Conservation (phyloP, 2,888 invertebrate species). For the Drosophila tripunctata region DNA sequence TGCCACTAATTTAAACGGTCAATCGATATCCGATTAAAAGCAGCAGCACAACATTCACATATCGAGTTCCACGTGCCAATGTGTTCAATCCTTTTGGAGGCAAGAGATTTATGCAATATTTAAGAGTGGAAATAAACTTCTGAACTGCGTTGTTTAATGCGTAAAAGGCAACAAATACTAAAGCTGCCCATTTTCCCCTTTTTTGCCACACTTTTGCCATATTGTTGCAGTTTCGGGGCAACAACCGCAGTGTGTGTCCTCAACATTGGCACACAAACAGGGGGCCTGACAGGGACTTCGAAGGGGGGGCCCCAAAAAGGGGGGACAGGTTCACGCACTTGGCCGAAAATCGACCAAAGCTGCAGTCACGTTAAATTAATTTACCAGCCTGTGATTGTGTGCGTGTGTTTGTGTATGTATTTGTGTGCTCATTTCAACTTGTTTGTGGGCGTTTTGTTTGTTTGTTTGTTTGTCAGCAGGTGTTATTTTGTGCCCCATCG, state of each 20-base stretch:
- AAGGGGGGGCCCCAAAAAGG: not conserved
- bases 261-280: constrained; percentile 55
- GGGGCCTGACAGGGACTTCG: not conserved
- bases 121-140: constrained; percentile 14
- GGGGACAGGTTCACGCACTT: constrained; percentile 47
- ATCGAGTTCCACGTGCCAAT: constrained; percentile 27
- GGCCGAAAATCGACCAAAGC: constrained; percentile 73
- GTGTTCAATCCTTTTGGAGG: constrained; percentile 23
- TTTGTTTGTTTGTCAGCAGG: constrained; percentile 77
- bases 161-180: constrained; percentile 54
- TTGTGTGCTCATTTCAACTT: constrained; percentile 66
- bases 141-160: constrained; percentile 60
- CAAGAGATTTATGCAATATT: constrained; percentile 57
- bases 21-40: constrained; percentile 45
- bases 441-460: constrained; percentile 75
- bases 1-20: not conserved
- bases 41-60: constrained; percentile 22
- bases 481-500: constrained; percentile 73
- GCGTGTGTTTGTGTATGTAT: constrained; percentile 19
- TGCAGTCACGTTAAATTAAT: constrained; percentile 80
- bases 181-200: not conserved
- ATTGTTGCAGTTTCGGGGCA: constrained; percentile 63
- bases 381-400: constrained; percentile 52
- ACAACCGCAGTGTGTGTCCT: constrained; percentile 70
- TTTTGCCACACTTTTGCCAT: not conserved